Conservation (phyloP, 2,888 invertebrate species). For the Caenorhabditis panamensis region DNA sequence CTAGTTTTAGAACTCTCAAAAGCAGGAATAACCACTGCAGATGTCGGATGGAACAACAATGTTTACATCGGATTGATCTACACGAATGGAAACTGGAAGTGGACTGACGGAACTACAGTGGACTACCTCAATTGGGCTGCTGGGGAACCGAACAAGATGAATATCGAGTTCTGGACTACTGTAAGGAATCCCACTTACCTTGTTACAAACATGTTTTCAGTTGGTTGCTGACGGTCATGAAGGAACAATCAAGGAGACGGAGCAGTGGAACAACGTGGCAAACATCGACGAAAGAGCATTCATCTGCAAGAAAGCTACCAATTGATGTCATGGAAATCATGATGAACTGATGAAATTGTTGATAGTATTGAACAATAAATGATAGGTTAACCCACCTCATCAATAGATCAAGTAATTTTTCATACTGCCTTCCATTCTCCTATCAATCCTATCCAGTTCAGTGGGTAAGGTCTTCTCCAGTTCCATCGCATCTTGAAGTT, state of each 20-base stretch:
- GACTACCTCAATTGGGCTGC: constrained; percentile 35
- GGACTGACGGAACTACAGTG: constrained; percentile 35
- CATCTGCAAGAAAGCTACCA: constrained; percentile 23
- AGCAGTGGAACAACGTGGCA: constrained; percentile 20
- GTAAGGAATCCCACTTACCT: constrained; percentile 6
- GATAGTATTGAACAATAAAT: too few relatives aligned
- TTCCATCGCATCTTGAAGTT: too few relatives aligned
- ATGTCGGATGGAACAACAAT: background rate
- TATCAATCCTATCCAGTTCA: too few relatives aligned
- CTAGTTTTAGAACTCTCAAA: constrained; percentile 10
- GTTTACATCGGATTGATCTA: constrained; percentile 20
- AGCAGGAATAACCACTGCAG: constrained; percentile 8
- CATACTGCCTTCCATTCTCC: too few relatives aligned
- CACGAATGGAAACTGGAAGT: constrained; percentile 25
- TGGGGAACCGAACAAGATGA: constrained; percentile 38
- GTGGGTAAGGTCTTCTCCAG: too few relatives aligned
- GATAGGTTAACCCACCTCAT: too few relatives aligned
- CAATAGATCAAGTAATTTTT: too few relatives aligned
- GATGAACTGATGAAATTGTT: too few relatives aligned
- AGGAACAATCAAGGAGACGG: background rate
- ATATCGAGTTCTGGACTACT: constrained; percentile 29
- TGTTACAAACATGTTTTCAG: constrained; percentile 1
- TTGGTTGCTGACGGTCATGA: constrained; percentile 13
- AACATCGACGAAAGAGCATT: constrained; percentile 13
- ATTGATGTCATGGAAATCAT: too few relatives aligned